These are phyloP conservation scores for Lerista edwardsae DNA, from an alignment of 2,797 vertebrate species.

Conservation along the genomic window DNA sequence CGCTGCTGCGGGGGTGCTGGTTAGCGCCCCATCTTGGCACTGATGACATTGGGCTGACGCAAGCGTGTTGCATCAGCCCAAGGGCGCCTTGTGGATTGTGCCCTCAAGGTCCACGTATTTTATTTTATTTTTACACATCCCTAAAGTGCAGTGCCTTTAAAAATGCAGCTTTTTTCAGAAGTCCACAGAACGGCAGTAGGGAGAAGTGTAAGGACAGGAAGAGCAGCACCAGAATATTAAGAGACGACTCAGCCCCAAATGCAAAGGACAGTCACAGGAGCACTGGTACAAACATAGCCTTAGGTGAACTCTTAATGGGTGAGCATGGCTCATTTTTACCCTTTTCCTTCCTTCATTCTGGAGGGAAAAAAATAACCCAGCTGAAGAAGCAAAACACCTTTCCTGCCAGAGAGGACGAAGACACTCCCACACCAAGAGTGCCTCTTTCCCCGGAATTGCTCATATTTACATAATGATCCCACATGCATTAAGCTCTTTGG, in stretches of 20 bases:
- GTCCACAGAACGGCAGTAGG: neutral
- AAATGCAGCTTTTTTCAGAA: too few species aligned
- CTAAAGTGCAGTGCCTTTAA: neutral
- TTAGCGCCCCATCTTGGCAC: too few species aligned
- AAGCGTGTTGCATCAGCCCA: too few species aligned
- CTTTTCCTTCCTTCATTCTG: constrained; percentile 15
- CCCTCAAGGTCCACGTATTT: neutral
- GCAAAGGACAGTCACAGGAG: neutral
- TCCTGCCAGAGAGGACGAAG: constrained; percentile 15
- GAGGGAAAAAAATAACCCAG: neutral
- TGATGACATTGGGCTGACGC: too few species aligned
- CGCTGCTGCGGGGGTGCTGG: too few species aligned
- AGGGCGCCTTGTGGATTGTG: too few species aligned
- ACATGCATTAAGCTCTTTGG: constrained; percentile 55
- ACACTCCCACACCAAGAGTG: constrained; percentile 3
- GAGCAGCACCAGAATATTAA: neutral
- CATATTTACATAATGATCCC: constrained; percentile 58
- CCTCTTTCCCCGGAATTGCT: constrained; percentile 24
- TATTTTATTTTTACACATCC: neutral
- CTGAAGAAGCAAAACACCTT: neutral
- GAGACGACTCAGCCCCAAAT: neutral
- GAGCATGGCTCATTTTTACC: neutral
- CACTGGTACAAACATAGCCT: neutral
- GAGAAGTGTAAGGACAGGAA: neutral
- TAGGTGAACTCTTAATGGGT: neutral